phyloP scores from a whole-genome alignment of 2,797 vertebrate genomes.

The Acanthurus lineatus region DNA sequence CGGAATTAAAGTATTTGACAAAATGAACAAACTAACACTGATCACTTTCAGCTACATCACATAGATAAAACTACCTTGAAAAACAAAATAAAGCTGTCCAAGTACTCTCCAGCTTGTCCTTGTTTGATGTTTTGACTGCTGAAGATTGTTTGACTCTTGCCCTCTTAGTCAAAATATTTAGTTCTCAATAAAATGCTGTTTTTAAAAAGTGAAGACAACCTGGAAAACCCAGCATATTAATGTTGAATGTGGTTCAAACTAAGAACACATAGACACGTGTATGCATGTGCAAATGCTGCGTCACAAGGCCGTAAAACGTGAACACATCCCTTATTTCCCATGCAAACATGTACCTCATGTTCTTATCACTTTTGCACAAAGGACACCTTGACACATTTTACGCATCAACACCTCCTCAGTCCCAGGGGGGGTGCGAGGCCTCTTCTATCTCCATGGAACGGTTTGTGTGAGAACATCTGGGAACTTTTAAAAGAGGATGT shows the following conservation, averaged over 20 bases:
- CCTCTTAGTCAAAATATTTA: slow-evolving; percentile 45
- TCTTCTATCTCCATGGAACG: slow-evolving; percentile 11
- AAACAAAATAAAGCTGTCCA: background rate
- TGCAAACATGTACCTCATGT: slow-evolving; percentile 56
- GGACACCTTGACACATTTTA: slow-evolving; percentile 71
- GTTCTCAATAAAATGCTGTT: background rate
- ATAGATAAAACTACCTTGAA: background rate
- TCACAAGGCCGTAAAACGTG: slow-evolving; percentile 26
- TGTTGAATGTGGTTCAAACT: background rate
- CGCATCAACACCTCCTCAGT: slow-evolving; percentile 61
- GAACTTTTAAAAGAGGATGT: slow-evolving; percentile 53
- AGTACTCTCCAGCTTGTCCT: background rate
- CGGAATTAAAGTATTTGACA: background rate
- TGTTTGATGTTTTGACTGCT: slow-evolving; percentile 41
- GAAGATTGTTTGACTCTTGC: slow-evolving; percentile 7
- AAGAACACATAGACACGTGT: background rate
- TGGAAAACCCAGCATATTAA: background rate
- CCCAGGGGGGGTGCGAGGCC: slow-evolving; percentile 19
- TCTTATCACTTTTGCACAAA: slow-evolving; percentile 64
- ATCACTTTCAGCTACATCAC: background rate
- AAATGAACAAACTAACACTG: background rate
- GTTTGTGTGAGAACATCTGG: slow-evolving; percentile 64
- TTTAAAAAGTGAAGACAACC: background rate
- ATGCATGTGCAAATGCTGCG: slow-evolving; percentile 18
- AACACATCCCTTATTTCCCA: slow-evolving; percentile 55